Evolutionary conservation across 2,113 vertebrate species (phyloP).

Genomic region (Megaptera novaeangliae): DNA sequence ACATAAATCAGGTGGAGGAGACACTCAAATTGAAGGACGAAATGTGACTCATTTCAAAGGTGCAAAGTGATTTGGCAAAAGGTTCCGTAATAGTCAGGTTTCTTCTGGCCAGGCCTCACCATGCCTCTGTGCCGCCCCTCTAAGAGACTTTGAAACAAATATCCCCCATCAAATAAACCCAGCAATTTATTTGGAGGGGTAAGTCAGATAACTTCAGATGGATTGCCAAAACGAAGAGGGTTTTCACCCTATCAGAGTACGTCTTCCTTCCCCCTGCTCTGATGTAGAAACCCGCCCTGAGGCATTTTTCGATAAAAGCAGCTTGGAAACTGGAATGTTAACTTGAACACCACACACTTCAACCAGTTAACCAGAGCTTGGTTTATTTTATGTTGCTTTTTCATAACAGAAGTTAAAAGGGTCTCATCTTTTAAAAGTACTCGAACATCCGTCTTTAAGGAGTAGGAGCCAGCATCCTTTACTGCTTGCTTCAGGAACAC

Average conservation of each 20-base stretch:
- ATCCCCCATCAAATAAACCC: background rate
- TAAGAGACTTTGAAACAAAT: background rate
- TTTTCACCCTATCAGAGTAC: background rate
- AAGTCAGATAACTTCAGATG: background rate
- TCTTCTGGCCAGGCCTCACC: background rate
- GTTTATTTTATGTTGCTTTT: slow-evolving; percentile 20
- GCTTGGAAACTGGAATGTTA: background rate
- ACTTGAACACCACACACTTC: background rate
- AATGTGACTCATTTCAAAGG: background rate
- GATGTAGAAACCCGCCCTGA: background rate
- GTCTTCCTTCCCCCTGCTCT: background rate
- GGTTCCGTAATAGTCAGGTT: background rate
- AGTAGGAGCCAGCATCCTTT: background rate
- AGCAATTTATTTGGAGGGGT: background rate
- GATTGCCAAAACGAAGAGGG: background rate
- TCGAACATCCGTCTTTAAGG: background rate
- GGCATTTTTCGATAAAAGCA: background rate
- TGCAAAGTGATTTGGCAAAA: background rate
- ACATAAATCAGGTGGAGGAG: background rate
- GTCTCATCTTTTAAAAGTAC: background rate
- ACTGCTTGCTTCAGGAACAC: background rate
- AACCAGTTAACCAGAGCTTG: background rate
- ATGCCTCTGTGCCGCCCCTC: background rate
- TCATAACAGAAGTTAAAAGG: background rate
- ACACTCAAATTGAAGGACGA: background rate